A percentile compares a stretch with the other conserved stretches of the same genome.
These are phyloP conservation scores for Apantesis nais DNA, from an alignment of 2,888 invertebrate species.

Conservation along the genomic window DNA sequence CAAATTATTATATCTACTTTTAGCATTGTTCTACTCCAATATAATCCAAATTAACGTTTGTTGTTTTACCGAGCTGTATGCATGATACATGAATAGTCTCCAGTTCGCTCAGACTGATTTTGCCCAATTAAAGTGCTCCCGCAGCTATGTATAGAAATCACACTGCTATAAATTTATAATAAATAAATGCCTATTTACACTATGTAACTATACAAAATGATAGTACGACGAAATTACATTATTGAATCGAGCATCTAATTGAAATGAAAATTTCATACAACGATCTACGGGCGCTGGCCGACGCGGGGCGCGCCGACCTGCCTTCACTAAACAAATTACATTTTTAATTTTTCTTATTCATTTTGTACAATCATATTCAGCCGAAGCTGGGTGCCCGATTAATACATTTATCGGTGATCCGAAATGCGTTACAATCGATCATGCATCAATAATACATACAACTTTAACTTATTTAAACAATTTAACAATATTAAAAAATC, in stretches of 20 bases:
- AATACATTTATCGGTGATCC: conserved; percentile 75
- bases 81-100: conserved; percentile 72
- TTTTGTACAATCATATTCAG: conserved; percentile 83
- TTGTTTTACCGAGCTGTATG: conserved; percentile 72
- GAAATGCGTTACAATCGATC: conserved; percentile 78
- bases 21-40: conserved; percentile 84
- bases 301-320: conserved; percentile 52
- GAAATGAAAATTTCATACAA: conserved; percentile 78
- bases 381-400: conserved; percentile 80
- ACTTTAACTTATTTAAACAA: conserved; percentile 84
- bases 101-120: conserved; percentile 75
- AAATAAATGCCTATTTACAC: conserved; percentile 86
- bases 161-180: conserved; percentile 85
- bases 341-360: conserved; percentile 72
- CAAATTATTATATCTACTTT: conserved; percentile 83
- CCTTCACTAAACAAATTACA: conserved; percentile 73
- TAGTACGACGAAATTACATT: conserved; percentile 83
- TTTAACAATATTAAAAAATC: conserved; percentile 82
- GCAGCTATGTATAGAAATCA: conserved; percentile 84
- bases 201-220: conserved; percentile 86
- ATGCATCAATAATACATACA: conserved; percentile 81
- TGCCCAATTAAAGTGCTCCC: conserved; percentile 75
- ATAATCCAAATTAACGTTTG: conserved; percentile 75
- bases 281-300: conserved; percentile 69
- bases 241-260: conserved; percentile 82